These are phyloP conservation scores for Lepisosteus oculatus DNA, from an alignment of 2,113 vertebrate genomes.

Conservation along the genomic window DNA sequence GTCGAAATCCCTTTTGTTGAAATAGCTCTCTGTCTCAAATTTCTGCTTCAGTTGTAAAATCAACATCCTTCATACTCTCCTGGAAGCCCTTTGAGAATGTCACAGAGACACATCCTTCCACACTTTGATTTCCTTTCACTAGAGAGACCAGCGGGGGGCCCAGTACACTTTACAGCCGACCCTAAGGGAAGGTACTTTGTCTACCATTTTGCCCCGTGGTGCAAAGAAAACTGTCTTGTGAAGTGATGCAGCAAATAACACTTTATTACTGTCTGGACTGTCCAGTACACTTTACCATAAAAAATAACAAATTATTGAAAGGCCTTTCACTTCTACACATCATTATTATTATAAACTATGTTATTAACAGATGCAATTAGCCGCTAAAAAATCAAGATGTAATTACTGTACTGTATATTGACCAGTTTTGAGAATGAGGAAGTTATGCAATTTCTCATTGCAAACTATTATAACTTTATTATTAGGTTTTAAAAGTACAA, in stretches of 20 bases:
- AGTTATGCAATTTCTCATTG: too few species aligned
- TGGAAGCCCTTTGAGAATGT: neutral
- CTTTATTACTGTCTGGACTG: neutral
- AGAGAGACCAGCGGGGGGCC: neutral
- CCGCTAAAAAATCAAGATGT: too few species aligned
- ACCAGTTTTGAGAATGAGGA: too few species aligned
- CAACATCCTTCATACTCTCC: neutral
- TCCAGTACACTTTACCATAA: too few species aligned
- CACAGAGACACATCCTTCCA: neutral
- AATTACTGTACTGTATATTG: too few species aligned
- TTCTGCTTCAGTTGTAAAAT: constrained; percentile 2
- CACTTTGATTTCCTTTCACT: neutral
- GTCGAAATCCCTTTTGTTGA: too few species aligned
- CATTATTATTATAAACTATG: too few species aligned
- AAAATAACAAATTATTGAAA: too few species aligned
- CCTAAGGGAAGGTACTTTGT: neutral
- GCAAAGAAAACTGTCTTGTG: neutral
- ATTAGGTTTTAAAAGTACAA: too few species aligned
- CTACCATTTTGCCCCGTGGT: neutral
- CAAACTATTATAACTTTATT: too few species aligned
- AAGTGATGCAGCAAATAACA: neutral
- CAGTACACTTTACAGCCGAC: neutral
- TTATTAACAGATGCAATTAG: too few species aligned
- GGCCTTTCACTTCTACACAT: too few species aligned
- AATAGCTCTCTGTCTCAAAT: neutral